Base-by-base conservation (phyloP, 2,888 invertebrate species). In the Sabatieria punctata region DNA sequence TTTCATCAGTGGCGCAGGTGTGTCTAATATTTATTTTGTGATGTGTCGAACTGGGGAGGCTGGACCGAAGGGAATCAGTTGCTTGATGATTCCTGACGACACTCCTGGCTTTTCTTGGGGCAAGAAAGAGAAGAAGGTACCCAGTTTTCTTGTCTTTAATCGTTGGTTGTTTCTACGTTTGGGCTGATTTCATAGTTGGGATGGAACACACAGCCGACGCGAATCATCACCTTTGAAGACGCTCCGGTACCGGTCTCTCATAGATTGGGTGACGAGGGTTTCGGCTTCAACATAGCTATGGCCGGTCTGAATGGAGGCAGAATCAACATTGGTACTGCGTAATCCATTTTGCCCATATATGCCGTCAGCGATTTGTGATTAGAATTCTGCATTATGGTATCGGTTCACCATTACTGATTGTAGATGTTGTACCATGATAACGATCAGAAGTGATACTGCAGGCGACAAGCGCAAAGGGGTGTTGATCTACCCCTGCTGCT, bases 241-340 rank as follows among this genome's bases (percentile, higher is more conserved):
- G 11, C 1, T 55, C 55, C 65, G 54, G 71, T 75, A 1, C 74
- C 75, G 15, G 59, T 64, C 1, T 49, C 52, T 15, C 71, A 72
- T 55, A 57, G 65, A 43, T 55, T 71, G 41, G 71, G 71, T 3
- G 53, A 59, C 11, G 72, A 73, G 52, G 72, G 72, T 4, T 63
- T 72, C 53, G 75, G 75, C 1, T 75, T 75, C 57, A 69, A 60
- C 51, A 74, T 75, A 51, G 75, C 75, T 23, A 74, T 75, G 75
- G 67, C 66, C 51, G 75, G 74, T 0, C 59, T 75, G 3, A 74
- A 75, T 61, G 75, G 75, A 26, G 75, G 74, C 6, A 57, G 72
- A 50, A 58, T 73, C n/a, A 72, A 72, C 58, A 67, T 73, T 43
- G 71, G 71, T 70, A n/a, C n/a, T n/a, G n/a, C n/a, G n/a, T n/a